Percentiles rank a stretch among this genome's conserved stretches.
Conservation (phyloP, 2,888 invertebrate species). For the Periphyllus acericola region DNA sequence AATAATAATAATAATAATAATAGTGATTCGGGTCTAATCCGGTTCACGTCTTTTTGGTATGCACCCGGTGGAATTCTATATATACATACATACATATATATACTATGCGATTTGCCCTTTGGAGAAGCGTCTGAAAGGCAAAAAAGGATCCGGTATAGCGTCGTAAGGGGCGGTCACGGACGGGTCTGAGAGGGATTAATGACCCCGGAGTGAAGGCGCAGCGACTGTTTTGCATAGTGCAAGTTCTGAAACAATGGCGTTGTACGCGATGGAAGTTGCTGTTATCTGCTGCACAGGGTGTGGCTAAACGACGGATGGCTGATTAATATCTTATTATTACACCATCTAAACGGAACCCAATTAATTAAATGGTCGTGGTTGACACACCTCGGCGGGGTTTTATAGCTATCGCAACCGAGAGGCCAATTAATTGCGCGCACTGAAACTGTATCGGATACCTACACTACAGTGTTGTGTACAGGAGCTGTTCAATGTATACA, state of each 20-base stretch:
- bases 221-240: constrained; percentile 30
- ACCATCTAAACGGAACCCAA: constrained; percentile 34
- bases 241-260: constrained; percentile 43
- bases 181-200: constrained; percentile 38
- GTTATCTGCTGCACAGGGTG: constrained; percentile 47
- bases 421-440: constrained; percentile 3
- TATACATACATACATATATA: not conserved
- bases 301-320: constrained; percentile 42
- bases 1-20: not conserved
- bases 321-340: constrained; percentile 57
- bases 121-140: not conserved
- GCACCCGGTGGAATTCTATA: not conserved
- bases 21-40: constrained; percentile 23
- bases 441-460: constrained; percentile 7
- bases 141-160: not conserved
- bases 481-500: not conserved
- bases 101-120: not conserved
- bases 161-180: not conserved
- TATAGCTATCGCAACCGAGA: constrained; percentile 1
- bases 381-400: constrained; percentile 45
- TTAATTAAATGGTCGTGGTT: constrained; percentile 50
- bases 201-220: not conserved
- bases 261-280: constrained; percentile 15
- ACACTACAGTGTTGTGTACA: not conserved
- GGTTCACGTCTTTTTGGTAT: constrained; percentile 12